A percentile compares a stretch with the other conserved stretches of the same genome.
These are phyloP conservation scores for Drosophila heteroneura DNA, from an alignment of 2,888 invertebrate genomes.

Conservation along the genomic window DNA sequence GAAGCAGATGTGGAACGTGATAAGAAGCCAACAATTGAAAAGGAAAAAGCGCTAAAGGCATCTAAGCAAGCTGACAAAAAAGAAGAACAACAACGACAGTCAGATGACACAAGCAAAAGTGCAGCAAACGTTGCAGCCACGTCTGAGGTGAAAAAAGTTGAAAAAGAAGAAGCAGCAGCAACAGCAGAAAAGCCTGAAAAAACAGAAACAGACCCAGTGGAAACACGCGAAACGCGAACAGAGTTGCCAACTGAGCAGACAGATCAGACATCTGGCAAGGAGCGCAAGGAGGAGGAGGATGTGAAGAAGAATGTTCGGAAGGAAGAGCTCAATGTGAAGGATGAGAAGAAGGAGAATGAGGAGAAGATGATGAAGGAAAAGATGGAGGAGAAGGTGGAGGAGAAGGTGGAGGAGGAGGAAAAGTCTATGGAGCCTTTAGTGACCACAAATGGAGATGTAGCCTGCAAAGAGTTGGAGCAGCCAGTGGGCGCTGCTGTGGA, in stretches of 20 bases:
- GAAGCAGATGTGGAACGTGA: slow-evolving; percentile 25
- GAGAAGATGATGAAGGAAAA: not conserved
- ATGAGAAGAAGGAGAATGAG: not conserved
- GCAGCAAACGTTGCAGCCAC: slow-evolving; percentile 43
- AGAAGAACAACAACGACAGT: not conserved
- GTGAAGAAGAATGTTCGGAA: not conserved
- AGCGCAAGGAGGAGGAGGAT: not conserved
- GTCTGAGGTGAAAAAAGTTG: slow-evolving; percentile 42
- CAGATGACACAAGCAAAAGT: slow-evolving; percentile 20
- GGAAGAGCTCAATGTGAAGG: not conserved
- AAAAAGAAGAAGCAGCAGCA: slow-evolving; percentile 35
- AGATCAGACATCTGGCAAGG: slow-evolving; percentile 4
- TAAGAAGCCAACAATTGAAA: not conserved
- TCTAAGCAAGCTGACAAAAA: slow-evolving; percentile 9
- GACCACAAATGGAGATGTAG: slow-evolving; percentile 44
- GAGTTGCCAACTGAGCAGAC: slow-evolving; percentile 6
- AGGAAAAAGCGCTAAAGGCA: not conserved
- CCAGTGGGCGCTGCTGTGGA: slow-evolving; percentile 34
- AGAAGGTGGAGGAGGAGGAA: not conserved
- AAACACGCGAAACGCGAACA: slow-evolving; percentile 4
- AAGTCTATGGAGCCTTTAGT: not conserved
- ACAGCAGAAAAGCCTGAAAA: slow-evolving; percentile 5
- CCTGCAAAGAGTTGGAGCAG: slow-evolving; percentile 3
- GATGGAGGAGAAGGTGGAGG: not conserved
- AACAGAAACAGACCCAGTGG: not conserved